Evolutionary conservation across 1,140 invertebrate genomes (phyloP).

Genomic region (Drosophila pachea): DNA sequence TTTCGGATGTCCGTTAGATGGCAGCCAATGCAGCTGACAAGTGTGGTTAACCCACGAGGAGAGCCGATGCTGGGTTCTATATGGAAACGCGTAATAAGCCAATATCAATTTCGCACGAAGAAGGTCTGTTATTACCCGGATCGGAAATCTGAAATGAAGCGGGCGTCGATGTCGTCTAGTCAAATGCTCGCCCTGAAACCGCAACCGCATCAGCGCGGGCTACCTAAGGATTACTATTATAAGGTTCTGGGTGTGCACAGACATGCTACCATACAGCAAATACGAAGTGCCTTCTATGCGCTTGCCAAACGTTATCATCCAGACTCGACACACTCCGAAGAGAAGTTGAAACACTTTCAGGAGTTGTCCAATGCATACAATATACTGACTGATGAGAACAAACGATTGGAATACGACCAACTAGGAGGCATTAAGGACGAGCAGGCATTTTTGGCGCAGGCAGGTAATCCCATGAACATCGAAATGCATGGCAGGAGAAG

Average conservation of each 20-base stretch:
- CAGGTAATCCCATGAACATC: slow-evolving; percentile 51
- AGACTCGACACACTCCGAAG: slow-evolving; percentile 82
- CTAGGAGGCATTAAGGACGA: slow-evolving; percentile 64
- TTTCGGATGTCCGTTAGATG: not conserved
- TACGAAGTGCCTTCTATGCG: slow-evolving; percentile 91
- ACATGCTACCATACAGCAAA: slow-evolving; percentile 87
- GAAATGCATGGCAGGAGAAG: slow-evolving; percentile 14
- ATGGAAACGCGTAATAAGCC: slow-evolving; percentile 41
- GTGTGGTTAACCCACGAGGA: not conserved
- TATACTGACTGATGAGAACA: slow-evolving; percentile 89
- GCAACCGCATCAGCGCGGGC: slow-evolving; percentile 37
- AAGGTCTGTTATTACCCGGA: slow-evolving; percentile 65
- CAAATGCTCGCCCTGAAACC: slow-evolving; percentile 18
- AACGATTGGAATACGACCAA: slow-evolving; percentile 87
- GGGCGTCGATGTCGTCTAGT: slow-evolving; percentile 17
- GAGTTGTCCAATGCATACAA: slow-evolving; percentile 93
- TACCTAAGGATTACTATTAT: slow-evolving; percentile 91
- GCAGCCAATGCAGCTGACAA: not conserved
- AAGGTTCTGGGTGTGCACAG: slow-evolving; percentile 88
- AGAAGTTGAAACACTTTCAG: slow-evolving; percentile 91
- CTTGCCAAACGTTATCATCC: slow-evolving; percentile 86
- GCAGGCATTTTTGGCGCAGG: slow-evolving; percentile 60
- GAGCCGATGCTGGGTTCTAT: not conserved
- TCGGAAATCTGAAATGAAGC: slow-evolving; percentile 45
- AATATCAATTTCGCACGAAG: slow-evolving; percentile 63